Evolutionary conservation across 2,888 invertebrate species (phyloP).

Genomic region (Heliconius aoede): DNA sequence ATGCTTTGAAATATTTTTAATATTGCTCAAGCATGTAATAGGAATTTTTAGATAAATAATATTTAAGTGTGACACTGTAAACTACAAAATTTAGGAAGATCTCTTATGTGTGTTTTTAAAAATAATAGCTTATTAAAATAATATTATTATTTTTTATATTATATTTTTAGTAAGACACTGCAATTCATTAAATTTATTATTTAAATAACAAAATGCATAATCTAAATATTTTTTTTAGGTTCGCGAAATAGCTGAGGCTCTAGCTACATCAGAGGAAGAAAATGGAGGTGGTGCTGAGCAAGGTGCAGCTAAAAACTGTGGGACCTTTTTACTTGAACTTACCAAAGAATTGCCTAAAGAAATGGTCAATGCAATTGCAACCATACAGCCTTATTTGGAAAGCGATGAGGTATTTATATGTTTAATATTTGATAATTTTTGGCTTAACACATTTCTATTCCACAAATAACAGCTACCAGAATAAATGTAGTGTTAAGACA

Average conservation of each 20-base stretch:
- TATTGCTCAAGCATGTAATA: not conserved
- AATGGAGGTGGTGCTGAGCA: conserved; percentile 72
- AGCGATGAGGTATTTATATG: conserved; percentile 78
- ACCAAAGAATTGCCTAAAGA: conserved; percentile 85
- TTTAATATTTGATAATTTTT: not conserved
- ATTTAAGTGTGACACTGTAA: not conserved
- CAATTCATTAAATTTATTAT: no score
- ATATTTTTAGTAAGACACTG: no score
- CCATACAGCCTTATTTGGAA: conserved; percentile 85
- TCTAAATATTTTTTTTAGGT: conserved; percentile 66
- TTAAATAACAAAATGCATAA: not conserved
- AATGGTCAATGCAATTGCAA: conserved; percentile 84
- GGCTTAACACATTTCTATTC: not conserved
- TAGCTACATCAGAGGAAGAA: conserved; percentile 80
- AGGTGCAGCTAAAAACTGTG: conserved; percentile 75
- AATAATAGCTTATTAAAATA: not conserved
- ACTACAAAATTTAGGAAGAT: not conserved
- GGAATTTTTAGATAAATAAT: not conserved
- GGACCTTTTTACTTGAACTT: conserved; percentile 85
- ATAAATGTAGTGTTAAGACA: not conserved
- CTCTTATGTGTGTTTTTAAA: not conserved
- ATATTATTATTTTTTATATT: no score
- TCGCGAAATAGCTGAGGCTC: conserved; percentile 88
- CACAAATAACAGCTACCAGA: no score
- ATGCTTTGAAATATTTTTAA: not conserved